Evolutionary conservation across 1,140 invertebrate species (phyloP).

Genomic region (Anoplophora glabripennis): DNA sequence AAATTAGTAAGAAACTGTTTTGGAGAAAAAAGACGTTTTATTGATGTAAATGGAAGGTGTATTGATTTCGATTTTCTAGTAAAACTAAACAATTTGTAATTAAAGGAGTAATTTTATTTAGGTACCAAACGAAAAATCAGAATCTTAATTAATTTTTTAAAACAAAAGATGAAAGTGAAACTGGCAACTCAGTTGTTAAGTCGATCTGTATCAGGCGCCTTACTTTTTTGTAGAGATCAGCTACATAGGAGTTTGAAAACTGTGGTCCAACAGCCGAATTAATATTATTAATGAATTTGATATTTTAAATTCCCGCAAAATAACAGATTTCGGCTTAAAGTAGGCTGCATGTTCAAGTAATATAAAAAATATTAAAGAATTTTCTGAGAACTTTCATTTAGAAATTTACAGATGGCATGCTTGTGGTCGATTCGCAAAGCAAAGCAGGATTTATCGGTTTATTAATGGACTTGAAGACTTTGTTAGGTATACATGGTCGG

Average conservation of each 20-base stretch:
- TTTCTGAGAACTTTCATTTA: too few relatives aligned
- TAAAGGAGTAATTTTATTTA: background rate
- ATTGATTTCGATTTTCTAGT: constrained; percentile 10
- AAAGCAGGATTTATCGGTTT: too few relatives aligned
- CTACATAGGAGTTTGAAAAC: background rate
- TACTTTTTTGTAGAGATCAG: constrained; percentile 10
- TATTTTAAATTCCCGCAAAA: constrained; percentile 19
- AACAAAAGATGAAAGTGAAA: constrained; percentile 15
- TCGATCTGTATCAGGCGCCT: constrained; percentile 11
- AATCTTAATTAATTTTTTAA: background rate
- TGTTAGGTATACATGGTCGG: too few relatives aligned
- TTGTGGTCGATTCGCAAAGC: too few relatives aligned
- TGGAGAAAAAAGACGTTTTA: constrained; percentile 12
- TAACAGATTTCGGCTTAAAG: background rate
- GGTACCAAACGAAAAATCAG: background rate
- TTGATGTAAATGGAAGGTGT: constrained; percentile 7
- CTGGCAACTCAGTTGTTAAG: constrained; percentile 6
- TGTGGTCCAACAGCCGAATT: constrained; percentile 16
- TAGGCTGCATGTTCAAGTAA: too few relatives aligned
- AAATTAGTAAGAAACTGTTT: constrained; percentile 24
- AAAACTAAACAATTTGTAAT: constrained; percentile 2
- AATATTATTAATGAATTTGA: constrained; percentile 17
- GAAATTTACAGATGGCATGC: too few relatives aligned
- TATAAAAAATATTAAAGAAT: too few relatives aligned
- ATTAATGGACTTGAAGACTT: too few relatives aligned